These are phyloP conservation scores for Pterocles orientalis DNA, from an alignment of 2,113 vertebrate genomes.

Conservation along the genomic window DNA sequence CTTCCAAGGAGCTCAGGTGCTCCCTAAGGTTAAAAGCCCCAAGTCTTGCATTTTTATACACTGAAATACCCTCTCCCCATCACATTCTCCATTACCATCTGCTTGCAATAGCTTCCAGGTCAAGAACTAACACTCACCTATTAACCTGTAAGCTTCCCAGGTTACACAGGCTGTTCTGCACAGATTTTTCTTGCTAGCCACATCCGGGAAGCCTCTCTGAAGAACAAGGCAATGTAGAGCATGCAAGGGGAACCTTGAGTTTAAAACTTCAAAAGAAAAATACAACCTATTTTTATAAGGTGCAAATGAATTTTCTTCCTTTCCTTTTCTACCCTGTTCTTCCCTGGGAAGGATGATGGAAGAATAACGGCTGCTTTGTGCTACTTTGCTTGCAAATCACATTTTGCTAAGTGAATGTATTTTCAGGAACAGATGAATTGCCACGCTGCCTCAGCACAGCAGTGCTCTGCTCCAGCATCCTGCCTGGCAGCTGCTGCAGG, in stretches of 20 bases:
- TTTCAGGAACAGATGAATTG: conserved; percentile 34
- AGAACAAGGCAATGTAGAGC: neutral
- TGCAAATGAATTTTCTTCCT: neutral
- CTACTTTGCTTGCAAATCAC: conserved; percentile 35
- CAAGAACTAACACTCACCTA: neutral
- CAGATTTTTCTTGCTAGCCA: neutral
- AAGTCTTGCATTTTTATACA: neutral
- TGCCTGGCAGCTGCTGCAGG: conserved; percentile 38
- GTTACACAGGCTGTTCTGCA: neutral
- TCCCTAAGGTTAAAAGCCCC: neutral
- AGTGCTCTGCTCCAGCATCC: conserved; percentile 34
- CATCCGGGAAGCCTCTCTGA: neutral
- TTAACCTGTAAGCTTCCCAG: neutral
- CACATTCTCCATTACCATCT: neutral
- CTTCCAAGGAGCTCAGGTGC: neutral
- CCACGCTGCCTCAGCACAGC: conserved; percentile 49
- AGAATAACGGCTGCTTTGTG: neutral
- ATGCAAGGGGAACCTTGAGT: neutral
- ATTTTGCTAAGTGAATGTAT: conserved; percentile 31
- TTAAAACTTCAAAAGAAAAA: neutral
- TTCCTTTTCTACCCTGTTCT: rapidly evolving
- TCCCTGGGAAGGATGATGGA: neutral
- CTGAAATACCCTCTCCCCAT: neutral
- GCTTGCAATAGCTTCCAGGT: neutral
- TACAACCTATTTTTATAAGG: neutral